Percentiles rank a stretch among this genome's conserved stretches.
Conservation (phyloP, 2,113 vertebrate genomes). For the Ramphastos sulfuratus region DNA sequence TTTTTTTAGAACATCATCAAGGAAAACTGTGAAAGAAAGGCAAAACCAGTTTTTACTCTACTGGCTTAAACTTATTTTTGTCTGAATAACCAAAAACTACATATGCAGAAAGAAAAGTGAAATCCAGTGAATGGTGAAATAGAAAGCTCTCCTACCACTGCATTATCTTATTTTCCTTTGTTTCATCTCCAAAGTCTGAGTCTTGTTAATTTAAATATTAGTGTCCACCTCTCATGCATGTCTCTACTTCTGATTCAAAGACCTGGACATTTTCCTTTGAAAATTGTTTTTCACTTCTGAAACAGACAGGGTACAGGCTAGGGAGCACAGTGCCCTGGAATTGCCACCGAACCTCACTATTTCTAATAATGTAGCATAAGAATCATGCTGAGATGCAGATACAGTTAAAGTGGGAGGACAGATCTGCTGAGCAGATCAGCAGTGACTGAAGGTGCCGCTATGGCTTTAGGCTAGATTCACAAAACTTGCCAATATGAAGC, state of each 20-base stretch:
- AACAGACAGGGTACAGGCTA: background rate
- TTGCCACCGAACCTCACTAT: background rate
- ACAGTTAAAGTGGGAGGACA: background rate
- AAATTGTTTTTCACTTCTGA: background rate
- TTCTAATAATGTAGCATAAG: background rate
- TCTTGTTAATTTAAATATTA: background rate
- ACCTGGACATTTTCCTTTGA: background rate
- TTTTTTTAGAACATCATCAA: background rate
- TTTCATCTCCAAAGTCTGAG: background rate
- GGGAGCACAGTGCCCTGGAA: background rate
- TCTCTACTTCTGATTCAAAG: background rate
- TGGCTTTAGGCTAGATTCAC: background rate
- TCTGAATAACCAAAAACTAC: background rate
- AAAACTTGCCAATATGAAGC: rapidly evolving
- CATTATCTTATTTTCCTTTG: background rate
- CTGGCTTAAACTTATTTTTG: background rate
- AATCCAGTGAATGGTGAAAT: background rate
- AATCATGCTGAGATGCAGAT: background rate
- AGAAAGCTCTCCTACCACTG: background rate
- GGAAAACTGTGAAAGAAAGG: background rate
- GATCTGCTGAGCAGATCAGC: background rate
- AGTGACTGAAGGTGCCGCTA: background rate
- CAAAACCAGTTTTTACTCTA: background rate
- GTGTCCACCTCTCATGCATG: background rate
- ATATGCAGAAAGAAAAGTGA: background rate